A percentile compares a stretch with the other conserved stretches of the same genome.
Conservation (phyloP, 2,113 vertebrate species). For the Promerops cafer region DNA sequence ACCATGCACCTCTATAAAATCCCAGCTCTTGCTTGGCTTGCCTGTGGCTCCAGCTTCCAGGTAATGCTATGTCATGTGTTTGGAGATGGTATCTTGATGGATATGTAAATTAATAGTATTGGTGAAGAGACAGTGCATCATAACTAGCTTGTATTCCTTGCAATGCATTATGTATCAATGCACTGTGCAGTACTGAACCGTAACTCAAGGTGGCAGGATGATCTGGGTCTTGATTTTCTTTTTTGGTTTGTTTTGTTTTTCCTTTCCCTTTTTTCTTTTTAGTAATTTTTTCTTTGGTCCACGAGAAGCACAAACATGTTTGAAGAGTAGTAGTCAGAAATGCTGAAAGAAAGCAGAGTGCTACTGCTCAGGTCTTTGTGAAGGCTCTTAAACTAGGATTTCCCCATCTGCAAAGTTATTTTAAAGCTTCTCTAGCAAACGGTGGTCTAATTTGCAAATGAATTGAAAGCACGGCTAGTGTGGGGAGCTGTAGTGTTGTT, state of each 20-base stretch:
- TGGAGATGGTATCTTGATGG: not conserved
- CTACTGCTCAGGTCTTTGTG: not conserved
- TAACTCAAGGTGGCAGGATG: slow-evolving; percentile 44
- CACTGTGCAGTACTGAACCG: not conserved
- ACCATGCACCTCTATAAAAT: not conserved
- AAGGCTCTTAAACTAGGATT: not conserved
- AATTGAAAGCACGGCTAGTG: not conserved
- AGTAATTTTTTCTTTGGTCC: not conserved
- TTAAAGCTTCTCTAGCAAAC: not conserved
- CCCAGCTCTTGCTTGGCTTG: not conserved
- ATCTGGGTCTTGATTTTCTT: not conserved
- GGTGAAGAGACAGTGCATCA: not conserved
- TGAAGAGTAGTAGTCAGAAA: not conserved
- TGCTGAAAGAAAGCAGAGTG: not conserved
- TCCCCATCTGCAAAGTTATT: not conserved
- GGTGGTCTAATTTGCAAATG: slow-evolving; percentile 19
- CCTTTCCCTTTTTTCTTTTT: fast-evolving
- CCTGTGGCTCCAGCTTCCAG: not conserved
- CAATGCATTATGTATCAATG: not conserved
- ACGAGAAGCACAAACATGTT: not conserved
- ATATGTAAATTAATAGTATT: not conserved
- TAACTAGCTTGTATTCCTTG: not conserved
- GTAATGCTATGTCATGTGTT: not conserved
- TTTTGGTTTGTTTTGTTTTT: fast-evolving
- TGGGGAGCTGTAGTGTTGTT: not conserved